These are phyloP conservation scores for Serrognathus titanus DNA, from an alignment of 2,888 invertebrate species.

Conservation along the genomic window DNA sequence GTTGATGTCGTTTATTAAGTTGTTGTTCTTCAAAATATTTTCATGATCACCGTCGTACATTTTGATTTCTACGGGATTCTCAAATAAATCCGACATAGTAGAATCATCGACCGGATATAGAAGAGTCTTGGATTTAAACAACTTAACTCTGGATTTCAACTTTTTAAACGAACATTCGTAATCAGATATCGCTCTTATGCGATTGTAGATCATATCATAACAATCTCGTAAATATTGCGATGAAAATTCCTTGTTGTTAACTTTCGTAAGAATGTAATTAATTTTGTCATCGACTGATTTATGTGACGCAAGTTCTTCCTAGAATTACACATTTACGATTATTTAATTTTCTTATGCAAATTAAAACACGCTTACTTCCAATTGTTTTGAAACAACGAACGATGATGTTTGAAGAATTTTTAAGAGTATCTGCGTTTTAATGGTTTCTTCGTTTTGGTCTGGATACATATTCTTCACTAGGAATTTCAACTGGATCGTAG, in stretches of 20 bases:
- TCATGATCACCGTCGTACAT: constrained; percentile 71
- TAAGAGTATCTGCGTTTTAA: constrained; percentile 55
- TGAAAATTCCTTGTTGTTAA: constrained; percentile 30
- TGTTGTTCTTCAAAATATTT: constrained; percentile 64
- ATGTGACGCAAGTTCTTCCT: too few species aligned
- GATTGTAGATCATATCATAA: constrained; percentile 51
- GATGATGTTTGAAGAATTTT: too few species aligned
- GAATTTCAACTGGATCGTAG: constrained; percentile 62
- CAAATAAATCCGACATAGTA: constrained; percentile 55
- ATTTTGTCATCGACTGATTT: too few species aligned
- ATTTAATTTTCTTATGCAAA: too few species aligned
- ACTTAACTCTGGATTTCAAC: constrained; percentile 56
- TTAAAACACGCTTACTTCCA: too few species aligned
- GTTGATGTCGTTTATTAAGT: constrained; percentile 62
- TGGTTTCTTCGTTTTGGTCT: constrained; percentile 47
- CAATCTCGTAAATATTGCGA: constrained; percentile 46
- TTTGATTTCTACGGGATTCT: constrained; percentile 56
- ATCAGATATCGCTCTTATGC: constrained; percentile 54
- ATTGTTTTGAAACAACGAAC: too few species aligned
- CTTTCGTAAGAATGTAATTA: too few species aligned
- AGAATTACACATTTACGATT: too few species aligned
- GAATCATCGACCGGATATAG: constrained; percentile 59
- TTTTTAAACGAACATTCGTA: constrained; percentile 45
- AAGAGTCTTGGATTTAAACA: constrained; percentile 61
- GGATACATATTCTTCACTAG: constrained; percentile 49